A percentile compares a stretch with the other conserved stretches of the same genome.
Evolutionary conservation across 2,113 vertebrate species (phyloP).

Genomic region (Camelus bactrianus): DNA sequence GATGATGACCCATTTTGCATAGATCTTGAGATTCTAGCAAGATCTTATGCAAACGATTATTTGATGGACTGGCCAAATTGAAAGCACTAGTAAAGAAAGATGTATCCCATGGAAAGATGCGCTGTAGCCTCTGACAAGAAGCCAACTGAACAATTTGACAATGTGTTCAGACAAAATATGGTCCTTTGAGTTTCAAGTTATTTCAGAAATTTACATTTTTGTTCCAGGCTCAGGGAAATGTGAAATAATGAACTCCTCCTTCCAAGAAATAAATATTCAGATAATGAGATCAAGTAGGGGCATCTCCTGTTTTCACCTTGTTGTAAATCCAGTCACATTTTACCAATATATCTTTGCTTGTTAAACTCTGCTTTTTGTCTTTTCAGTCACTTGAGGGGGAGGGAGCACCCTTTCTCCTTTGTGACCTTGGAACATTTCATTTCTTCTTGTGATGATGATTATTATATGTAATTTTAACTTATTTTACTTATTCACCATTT

Average conservation of each 20-base stretch:
- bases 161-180: neutral
- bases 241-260: neutral
- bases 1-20: neutral
- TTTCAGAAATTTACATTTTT: slow-evolving; percentile 1
- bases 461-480: neutral
- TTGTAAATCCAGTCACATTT: neutral
- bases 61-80: neutral
- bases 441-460: neutral
- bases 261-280: neutral
- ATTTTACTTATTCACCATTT: neutral
- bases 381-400: neutral
- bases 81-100: neutral
- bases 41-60: neutral
- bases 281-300: neutral
- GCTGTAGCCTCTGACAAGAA: neutral
- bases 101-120: neutral
- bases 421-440: neutral
- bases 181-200: slow-evolving; percentile 41
- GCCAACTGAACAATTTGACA: neutral
- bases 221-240: neutral
- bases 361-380: neutral
- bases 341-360: neutral
- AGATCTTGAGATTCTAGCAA: neutral
- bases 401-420: neutral
- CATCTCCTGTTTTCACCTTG: neutral